Conservation (phyloP, 2,797 vertebrate genomes). For the Xerus rutilus region DNA sequence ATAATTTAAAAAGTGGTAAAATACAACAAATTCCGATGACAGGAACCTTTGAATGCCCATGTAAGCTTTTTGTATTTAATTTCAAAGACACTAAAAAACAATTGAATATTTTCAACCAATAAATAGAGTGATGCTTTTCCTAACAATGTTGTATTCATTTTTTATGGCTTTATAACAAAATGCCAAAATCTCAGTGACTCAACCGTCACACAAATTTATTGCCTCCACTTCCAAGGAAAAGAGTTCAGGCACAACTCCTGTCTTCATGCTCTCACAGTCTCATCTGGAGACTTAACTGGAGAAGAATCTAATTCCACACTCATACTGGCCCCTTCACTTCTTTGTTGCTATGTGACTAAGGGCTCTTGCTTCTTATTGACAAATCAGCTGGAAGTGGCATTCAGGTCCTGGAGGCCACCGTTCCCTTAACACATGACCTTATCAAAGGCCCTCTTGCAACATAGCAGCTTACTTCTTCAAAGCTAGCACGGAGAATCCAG, state of each 20-base stretch:
- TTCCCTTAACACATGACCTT: not conserved
- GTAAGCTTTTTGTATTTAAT: not conserved
- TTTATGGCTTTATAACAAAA: not conserved
- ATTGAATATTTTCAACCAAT: not conserved
- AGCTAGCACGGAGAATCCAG: not conserved
- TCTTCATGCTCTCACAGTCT: not conserved
- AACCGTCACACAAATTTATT: not conserved
- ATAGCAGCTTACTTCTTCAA: not conserved
- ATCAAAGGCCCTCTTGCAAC: not conserved
- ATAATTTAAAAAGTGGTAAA: not conserved
- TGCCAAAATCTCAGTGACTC: not conserved
- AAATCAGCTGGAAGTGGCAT: not conserved
- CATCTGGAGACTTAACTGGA: not conserved
- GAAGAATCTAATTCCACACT: not conserved
- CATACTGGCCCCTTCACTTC: not conserved
- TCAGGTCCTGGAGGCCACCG: not conserved
- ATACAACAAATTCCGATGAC: not conserved
- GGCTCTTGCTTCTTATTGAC: not conserved
- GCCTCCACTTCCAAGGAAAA: not conserved
- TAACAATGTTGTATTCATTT: not conserved
- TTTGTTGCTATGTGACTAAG: not conserved
- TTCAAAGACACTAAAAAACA: constrained; percentile 28
- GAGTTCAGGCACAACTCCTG: not conserved
- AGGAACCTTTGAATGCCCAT: not conserved
- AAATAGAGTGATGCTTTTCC: not conserved